Base-by-base conservation (phyloP, 2,113 vertebrate species). In the Rafetus swinhoei region DNA sequence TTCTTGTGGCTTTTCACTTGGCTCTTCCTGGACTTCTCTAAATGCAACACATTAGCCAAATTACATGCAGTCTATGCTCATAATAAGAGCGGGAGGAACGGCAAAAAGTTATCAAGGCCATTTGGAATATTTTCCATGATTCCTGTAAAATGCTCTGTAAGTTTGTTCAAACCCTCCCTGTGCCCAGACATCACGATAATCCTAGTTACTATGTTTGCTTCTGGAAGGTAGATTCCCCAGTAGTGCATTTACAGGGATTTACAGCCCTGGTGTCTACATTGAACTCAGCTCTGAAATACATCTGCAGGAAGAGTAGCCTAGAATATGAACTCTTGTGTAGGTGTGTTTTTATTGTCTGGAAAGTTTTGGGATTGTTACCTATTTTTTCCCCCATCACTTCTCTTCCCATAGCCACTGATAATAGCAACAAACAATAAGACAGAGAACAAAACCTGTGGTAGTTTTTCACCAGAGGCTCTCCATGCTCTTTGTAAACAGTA, bases 21-120 rank as follows among this genome's bases (percentile, higher is more conserved):
- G 16, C 4, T 86, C 11, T 57, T 84, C 1, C 25, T 53, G 7
- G 77, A 45, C 62, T 90, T 94, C 45, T 94, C 87, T 79, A 85
- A 92, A 81, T 27, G 53, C 55, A 94, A 50, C 39, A 18, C 29
- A 82, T 89, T 84, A 94, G n/a, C 21, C 45, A 92, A 93, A 93
- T 95, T 82, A 57, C 45, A 74, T n/a, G 9, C 35, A 57, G 32
- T 74, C 35, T 15, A 56, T 62, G 54, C 62, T 81, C 55, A 53
- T 27, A 50, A 72, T 10, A 35, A 5, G 65, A 21, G 19, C 18
- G 18, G 65, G 32, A 19, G 62, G 62, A 8, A n/a, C 3, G 7
- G 32, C 15, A 50, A 39, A 50, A 50, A 22, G 35, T 15, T 77
- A 39, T 25, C 22, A 50, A 77, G 74, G 24, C 21, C 74, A 77